Conservation (phyloP, 2,797 vertebrate species). For the Sarcoramphus papa region DNA sequence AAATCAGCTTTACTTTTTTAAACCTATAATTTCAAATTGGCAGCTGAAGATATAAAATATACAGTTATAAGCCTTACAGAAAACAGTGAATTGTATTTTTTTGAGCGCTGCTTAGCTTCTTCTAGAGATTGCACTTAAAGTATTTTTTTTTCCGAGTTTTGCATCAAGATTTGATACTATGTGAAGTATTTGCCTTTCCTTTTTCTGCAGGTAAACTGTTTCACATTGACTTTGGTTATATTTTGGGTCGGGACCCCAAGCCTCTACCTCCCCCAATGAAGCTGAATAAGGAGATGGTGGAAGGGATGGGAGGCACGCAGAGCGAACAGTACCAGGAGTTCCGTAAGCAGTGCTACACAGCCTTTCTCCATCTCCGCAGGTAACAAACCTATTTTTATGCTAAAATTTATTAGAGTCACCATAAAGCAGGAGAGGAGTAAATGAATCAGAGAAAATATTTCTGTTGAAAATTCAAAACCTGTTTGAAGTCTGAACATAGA, state of each 20-base stretch:
- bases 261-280: slow-evolving; percentile 98
- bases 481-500: fast-evolving
- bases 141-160: neutral
- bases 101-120: neutral
- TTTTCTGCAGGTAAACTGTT: slow-evolving; percentile 87
- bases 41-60: neutral
- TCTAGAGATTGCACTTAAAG: neutral
- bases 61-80: neutral
- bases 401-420: neutral
- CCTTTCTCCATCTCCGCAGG: slow-evolving; percentile 95
- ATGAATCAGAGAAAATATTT: neutral
- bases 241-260: slow-evolving; percentile 95
- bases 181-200: neutral
- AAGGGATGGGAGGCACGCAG: slow-evolving; percentile 98
- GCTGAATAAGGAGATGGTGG: slow-evolving; percentile 98
- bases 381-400: neutral
- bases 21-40: neutral
- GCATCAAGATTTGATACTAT: neutral
- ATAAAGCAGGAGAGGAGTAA: neutral
- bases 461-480: neutral
- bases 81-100: neutral
- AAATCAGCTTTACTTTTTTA: neutral
- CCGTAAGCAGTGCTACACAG: slow-evolving; percentile 97
- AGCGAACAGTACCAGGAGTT: slow-evolving; percentile 99
- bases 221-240: slow-evolving; percentile 98